A percentile compares a stretch with the other conserved stretches of the same genome.
These are phyloP conservation scores for Antrozous pallidus DNA, from an alignment of 2,797 vertebrate genomes.

Conservation along the genomic window DNA sequence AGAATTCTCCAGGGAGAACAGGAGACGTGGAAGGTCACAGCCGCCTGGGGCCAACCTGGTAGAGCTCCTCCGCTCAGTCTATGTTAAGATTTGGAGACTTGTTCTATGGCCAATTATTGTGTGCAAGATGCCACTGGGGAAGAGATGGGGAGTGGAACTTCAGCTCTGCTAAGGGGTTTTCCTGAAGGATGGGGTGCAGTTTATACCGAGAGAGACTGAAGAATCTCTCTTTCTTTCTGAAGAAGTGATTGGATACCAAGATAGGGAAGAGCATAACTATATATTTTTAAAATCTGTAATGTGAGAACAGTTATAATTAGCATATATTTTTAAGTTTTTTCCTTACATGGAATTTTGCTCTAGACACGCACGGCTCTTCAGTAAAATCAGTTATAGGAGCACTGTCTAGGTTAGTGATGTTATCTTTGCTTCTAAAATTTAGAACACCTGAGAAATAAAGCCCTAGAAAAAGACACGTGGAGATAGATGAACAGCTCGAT, in stretches of 20 bases:
- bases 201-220: not conserved
- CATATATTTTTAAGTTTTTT: not conserved
- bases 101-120: not conserved
- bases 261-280: not conserved
- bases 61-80: not conserved
- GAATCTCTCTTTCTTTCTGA: not conserved
- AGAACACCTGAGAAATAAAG: not conserved
- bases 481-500: not conserved
- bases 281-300: not conserved
- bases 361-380: not conserved
- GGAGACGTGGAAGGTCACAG: not conserved
- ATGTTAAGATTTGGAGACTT: not conserved
- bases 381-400: not conserved
- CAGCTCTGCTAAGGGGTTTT: not conserved
- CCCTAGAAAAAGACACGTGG: not conserved
- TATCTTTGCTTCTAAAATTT: not conserved
- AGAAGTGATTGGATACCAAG: no score
- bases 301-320: not conserved
- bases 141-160: not conserved
- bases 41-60: not conserved
- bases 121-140: not conserved
- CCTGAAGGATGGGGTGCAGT: not conserved
- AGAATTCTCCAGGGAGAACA: not conserved
- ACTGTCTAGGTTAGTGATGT: not conserved
- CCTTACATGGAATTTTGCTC: not conserved